Conservation (phyloP, 2,113 vertebrate species). For the Arizona elegans region DNA sequence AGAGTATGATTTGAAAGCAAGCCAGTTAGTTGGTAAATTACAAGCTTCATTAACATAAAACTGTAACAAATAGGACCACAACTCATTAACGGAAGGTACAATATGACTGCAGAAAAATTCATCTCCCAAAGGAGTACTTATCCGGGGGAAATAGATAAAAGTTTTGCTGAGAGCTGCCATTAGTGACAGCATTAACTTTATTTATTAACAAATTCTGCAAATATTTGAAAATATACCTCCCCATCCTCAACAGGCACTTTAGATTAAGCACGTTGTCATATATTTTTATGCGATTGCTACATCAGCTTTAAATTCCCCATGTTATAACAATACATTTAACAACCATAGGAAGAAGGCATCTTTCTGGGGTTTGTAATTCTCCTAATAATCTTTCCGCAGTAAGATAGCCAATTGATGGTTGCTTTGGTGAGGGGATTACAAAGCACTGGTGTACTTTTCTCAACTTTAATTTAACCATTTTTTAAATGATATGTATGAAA, state of each 20-base stretch:
- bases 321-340: slow-evolving; percentile 14
- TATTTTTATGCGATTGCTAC: slow-evolving; percentile 36
- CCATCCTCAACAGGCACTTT: slow-evolving; percentile 2
- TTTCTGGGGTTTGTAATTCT: slow-evolving; percentile 38
- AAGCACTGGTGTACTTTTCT: not conserved
- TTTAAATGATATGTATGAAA: not conserved
- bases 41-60: slow-evolving; percentile 74
- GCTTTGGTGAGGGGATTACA: not conserved
- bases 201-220: slow-evolving; percentile 63
- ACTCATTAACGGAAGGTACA: slow-evolving; percentile 71
- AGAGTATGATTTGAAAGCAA: slow-evolving; percentile 69
- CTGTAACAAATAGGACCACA: slow-evolving; percentile 67
- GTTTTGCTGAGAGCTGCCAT: slow-evolving; percentile 65
- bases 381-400: not conserved
- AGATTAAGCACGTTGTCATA: slow-evolving; percentile 39
- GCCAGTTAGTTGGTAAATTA: slow-evolving; percentile 72
- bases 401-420: not conserved
- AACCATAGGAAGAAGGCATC: not conserved
- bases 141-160: slow-evolving; percentile 60
- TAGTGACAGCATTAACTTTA: slow-evolving; percentile 67
- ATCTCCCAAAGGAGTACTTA: slow-evolving; percentile 68
- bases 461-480: not conserved
- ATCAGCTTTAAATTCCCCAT: slow-evolving; percentile 37
- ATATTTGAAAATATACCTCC: slow-evolving; percentile 60
- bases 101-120: slow-evolving; percentile 69